Conservation (phyloP, 2,113 vertebrate species). For the Phalacrocorax brasilianus region DNA sequence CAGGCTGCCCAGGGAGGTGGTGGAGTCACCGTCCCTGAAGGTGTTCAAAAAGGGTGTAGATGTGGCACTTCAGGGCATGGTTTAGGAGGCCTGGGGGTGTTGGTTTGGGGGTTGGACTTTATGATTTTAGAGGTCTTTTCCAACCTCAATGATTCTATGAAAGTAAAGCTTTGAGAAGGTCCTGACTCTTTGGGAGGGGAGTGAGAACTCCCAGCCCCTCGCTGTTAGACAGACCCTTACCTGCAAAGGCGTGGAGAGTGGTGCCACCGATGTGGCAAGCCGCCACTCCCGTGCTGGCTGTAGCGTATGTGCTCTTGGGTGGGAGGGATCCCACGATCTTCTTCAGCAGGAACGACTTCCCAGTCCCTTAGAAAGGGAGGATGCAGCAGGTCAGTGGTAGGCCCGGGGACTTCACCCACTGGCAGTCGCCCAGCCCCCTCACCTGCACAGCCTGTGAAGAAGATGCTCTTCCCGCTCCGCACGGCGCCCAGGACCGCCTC, state of each 20-base stretch:
- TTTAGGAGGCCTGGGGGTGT: too few relatives aligned
- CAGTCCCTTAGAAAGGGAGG: constrained; percentile 82
- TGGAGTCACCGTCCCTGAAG: too few relatives aligned
- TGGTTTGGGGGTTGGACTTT: too few relatives aligned
- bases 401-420: rapidly evolving
- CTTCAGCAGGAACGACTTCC: constrained; percentile 94
- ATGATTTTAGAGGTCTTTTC: too few relatives aligned
- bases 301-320: constrained; percentile 89
- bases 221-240: constrained; percentile 35
- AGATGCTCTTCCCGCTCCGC: constrained; percentile 87
- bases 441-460: constrained; percentile 98
- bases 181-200: background rate
- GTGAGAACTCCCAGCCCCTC: background rate
- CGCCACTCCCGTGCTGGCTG: constrained; percentile 95
- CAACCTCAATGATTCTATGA: too few relatives aligned
- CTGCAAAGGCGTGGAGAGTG: constrained; percentile 92
- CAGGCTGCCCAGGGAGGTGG: too few relatives aligned
- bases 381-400: background rate
- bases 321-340: constrained; percentile 92
- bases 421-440: background rate
- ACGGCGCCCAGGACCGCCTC: constrained; percentile 82
- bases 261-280: constrained; percentile 95
- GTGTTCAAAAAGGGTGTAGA: too few relatives aligned
- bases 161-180: background rate
- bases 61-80: too few relatives aligned